phyloP scores from a whole-genome alignment of 2,888 invertebrate species.

The Poecilus cupreus region DNA sequence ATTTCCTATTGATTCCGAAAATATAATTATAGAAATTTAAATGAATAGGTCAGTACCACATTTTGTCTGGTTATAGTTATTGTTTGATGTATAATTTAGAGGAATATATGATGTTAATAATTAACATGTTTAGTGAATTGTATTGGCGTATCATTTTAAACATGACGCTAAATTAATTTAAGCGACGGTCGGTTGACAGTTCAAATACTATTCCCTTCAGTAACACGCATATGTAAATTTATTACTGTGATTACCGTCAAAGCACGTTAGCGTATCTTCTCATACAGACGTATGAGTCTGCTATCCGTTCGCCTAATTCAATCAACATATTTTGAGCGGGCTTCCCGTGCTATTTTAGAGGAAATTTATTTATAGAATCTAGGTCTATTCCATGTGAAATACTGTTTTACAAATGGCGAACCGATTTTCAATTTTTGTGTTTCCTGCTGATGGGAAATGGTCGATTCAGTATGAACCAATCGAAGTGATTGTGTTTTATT shows the following conservation, averaged over 20 bases:
- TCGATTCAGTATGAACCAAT: background rate
- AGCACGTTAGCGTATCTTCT: background rate
- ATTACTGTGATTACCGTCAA: conserved; percentile 26
- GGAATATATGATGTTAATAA: conserved; percentile 6
- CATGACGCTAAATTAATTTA: conserved; percentile 30
- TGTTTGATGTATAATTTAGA: background rate
- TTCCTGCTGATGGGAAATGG: background rate
- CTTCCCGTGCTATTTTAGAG: too few relatives aligned
- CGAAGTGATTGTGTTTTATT: conserved; percentile 5
- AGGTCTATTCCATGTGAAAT: too few relatives aligned
- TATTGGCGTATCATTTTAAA: conserved; percentile 41
- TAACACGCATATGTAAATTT: conserved; percentile 30
- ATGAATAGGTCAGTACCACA: too few relatives aligned
- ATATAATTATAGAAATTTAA: too few relatives aligned
- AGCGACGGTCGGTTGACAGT: conserved; percentile 35
- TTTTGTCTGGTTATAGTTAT: background rate
- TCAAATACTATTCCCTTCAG: conserved; percentile 40
- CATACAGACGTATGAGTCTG: too few relatives aligned
- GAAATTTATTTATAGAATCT: too few relatives aligned
- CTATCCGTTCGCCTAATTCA: background rate
- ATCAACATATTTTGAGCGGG: conserved; percentile 5
- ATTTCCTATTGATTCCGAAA: too few relatives aligned
- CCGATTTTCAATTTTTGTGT: background rate
- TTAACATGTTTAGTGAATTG: conserved; percentile 36
- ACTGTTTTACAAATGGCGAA: too few relatives aligned